Conservation (phyloP, 2,797 vertebrate species). For the Enteromius unitaeniatus region DNA sequence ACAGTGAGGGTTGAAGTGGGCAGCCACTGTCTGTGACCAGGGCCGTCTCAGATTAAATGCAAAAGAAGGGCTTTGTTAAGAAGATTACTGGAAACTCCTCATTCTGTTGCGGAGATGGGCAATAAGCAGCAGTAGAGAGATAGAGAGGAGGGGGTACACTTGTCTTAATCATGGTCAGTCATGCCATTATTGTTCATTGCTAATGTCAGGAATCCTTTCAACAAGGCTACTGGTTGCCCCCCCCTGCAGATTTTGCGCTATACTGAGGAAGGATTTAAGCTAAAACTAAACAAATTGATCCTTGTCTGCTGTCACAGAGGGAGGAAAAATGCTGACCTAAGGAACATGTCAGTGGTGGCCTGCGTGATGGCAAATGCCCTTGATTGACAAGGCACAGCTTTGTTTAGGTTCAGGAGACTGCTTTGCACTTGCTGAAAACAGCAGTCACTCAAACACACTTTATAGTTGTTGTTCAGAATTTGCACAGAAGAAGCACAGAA, state of each 20-base stretch:
- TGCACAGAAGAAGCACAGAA: not conserved
- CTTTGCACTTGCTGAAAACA: constrained; percentile 39
- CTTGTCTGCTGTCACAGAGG: constrained; percentile 46
- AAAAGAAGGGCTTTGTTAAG: constrained; percentile 67
- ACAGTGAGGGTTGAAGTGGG: constrained; percentile 51
- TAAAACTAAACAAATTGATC: constrained; percentile 61
- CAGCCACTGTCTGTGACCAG: constrained; percentile 48
- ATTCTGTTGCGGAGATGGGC: constrained; percentile 58
- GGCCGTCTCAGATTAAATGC: constrained; percentile 58
- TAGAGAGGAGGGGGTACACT: constrained; percentile 44
- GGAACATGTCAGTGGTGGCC: constrained; percentile 44
- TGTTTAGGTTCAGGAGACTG: constrained; percentile 23
- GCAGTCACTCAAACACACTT: not conserved
- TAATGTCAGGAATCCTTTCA: constrained; percentile 55
- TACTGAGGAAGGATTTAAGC: constrained; percentile 48
- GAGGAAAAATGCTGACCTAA: constrained; percentile 55
- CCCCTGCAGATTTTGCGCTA: constrained; percentile 26
- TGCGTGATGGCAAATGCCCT: constrained; percentile 47
- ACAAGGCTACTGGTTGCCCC: constrained; percentile 29
- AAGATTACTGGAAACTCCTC: constrained; percentile 63
- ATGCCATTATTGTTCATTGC: constrained; percentile 53
- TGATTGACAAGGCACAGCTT: constrained; percentile 49
- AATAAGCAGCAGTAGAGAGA: constrained; percentile 48
- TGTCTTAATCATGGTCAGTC: constrained; percentile 60
- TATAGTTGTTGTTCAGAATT: not conserved